A percentile compares a stretch with the other conserved stretches of the same genome.
These are phyloP conservation scores for Melanerpes formicivorus DNA, from an alignment of 2,113 vertebrate species.

Conservation along the genomic window DNA sequence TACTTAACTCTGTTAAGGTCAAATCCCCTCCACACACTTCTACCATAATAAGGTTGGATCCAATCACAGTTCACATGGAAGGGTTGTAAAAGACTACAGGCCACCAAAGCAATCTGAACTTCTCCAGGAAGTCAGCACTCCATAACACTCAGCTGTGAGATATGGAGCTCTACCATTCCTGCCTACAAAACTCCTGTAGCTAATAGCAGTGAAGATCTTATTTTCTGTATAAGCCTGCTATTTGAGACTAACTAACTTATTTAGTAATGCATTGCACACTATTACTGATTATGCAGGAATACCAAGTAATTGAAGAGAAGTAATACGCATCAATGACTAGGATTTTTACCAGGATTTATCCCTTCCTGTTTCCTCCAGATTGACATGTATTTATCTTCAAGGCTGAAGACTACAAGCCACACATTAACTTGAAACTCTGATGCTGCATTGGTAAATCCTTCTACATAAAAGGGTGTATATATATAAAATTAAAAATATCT, in stretches of 20 bases:
- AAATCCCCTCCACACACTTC: neutral
- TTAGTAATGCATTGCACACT: slow-evolving; percentile 21
- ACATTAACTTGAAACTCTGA: neutral
- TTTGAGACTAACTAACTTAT: neutral
- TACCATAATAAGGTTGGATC: neutral
- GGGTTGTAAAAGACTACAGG: neutral
- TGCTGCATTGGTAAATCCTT: neutral
- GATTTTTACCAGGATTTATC: slow-evolving; percentile 36
- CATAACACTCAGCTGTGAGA: neutral
- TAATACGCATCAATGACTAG: neutral
- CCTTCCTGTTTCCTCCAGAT: neutral
- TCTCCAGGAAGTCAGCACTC: neutral
- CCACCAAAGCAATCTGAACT: neutral
- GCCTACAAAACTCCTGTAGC: neutral
- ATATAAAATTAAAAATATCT: neutral
- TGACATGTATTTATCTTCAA: neutral
- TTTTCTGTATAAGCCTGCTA: slow-evolving; percentile 4
- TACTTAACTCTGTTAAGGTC: neutral
- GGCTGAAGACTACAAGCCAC: neutral
- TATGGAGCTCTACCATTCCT: neutral
- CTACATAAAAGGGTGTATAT: neutral
- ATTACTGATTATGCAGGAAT: slow-evolving; percentile 5
- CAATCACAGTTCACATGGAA: neutral
- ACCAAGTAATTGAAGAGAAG: slow-evolving; percentile 36
- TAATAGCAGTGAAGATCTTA: neutral